Evolutionary conservation across 2,113 vertebrate genomes (phyloP).

Genomic region (Lipophrys pholis): DNA sequence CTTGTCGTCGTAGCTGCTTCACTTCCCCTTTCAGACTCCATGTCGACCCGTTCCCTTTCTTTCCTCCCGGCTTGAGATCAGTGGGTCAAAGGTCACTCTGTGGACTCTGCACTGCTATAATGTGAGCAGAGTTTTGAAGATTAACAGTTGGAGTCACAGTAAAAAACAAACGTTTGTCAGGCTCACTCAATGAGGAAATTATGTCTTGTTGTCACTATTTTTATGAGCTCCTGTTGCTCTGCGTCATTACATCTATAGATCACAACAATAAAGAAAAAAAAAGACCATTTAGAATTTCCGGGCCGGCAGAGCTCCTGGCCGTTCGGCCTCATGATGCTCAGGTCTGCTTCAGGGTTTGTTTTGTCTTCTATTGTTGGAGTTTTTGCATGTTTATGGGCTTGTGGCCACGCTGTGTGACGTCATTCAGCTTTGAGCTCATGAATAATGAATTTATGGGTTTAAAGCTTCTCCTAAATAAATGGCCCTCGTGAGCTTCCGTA

Average conservation of each 20-base stretch:
- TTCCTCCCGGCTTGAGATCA: slow-evolving; percentile 32
- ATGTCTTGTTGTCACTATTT: too few relatives aligned
- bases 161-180: neutral
- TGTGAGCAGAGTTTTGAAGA: slow-evolving; percentile 2
- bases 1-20: slow-evolving; percentile 34
- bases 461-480: neutral
- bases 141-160: neutral
- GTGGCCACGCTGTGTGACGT: too few relatives aligned
- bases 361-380: too few relatives aligned
- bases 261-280: neutral
- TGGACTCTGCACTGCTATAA: slow-evolving; percentile 18
- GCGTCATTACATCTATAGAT: too few relatives aligned
- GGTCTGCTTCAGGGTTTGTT: too few relatives aligned
- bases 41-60: too few relatives aligned
- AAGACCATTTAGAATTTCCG: neutral
- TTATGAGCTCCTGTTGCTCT: too few relatives aligned
- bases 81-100: slow-evolving; percentile 38
- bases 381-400: too few relatives aligned
- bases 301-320: too few relatives aligned
- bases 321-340: too few relatives aligned
- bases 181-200: too few relatives aligned
- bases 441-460: neutral
- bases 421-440: too few relatives aligned
- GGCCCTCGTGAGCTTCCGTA: neutral
- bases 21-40: slow-evolving; percentile 45